These are phyloP conservation scores for Thamnophis sirtalis DNA, from an alignment of 2,113 vertebrate genomes.

Conservation along the genomic window DNA sequence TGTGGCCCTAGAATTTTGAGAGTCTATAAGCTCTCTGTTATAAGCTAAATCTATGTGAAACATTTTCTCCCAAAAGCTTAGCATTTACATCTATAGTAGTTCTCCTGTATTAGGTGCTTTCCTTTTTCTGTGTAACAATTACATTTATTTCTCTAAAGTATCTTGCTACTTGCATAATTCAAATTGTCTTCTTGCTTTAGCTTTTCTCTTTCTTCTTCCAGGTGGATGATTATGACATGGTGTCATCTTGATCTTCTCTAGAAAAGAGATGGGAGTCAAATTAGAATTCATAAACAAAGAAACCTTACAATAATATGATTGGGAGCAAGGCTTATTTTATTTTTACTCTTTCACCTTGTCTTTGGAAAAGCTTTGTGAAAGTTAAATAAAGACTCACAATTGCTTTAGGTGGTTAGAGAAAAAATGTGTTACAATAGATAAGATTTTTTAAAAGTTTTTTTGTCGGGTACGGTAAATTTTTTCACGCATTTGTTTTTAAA, in stretches of 20 bases:
- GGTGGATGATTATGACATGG: not conserved
- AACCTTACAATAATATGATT: not conserved
- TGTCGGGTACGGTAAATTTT: not conserved
- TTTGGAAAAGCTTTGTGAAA: not conserved
- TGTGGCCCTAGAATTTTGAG: not conserved
- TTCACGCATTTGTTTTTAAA: not conserved
- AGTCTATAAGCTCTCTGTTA: not conserved
- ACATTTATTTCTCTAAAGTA: not conserved
- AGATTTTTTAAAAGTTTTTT: not conserved
- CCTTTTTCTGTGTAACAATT: not conserved
- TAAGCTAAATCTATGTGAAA: not conserved
- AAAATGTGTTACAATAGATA: not conserved
- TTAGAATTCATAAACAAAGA: not conserved
- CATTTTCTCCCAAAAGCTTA: not conserved
- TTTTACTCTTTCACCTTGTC: not conserved
- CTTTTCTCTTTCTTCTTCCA: not conserved
- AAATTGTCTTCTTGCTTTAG: not conserved
- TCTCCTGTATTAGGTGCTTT: not conserved
- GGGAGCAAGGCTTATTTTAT: not conserved
- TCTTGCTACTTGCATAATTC: not conserved
- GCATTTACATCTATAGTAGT: not conserved
- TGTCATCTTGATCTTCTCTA: not conserved
- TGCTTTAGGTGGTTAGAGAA: not conserved
- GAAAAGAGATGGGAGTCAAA: not conserved
- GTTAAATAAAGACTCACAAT: not conserved